phyloP scores from a whole-genome alignment of 2,797 vertebrate species.

The Acipenser transmontanus region DNA sequence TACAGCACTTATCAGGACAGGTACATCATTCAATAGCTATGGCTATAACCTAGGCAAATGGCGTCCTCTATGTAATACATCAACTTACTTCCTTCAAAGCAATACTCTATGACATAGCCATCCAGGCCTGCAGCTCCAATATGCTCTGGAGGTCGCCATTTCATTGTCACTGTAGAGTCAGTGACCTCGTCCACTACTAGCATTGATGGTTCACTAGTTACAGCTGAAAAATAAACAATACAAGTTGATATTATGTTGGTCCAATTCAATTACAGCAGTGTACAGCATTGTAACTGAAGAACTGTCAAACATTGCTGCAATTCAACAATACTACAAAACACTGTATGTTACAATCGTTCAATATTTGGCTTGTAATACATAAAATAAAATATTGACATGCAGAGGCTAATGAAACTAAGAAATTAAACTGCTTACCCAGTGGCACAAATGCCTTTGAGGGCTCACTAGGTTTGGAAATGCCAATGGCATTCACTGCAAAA shows the following conservation, averaged over 20 bases:
- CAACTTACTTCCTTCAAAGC: conserved; percentile 88
- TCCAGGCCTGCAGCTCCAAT: conserved; percentile 94
- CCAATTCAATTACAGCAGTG: not conserved
- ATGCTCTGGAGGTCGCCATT: conserved; percentile 94
- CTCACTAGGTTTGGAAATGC: conserved; percentile 89
- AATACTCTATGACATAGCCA: conserved; percentile 91
- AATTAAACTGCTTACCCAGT: conserved; percentile 71
- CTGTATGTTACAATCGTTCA: too few species aligned
- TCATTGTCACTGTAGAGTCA: conserved; percentile 83
- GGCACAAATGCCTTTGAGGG: conserved; percentile 92
- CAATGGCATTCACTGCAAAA: conserved; percentile 90
- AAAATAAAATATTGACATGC: too few species aligned
- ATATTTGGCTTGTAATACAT: too few species aligned
- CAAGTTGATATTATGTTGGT: conserved; percentile 7
- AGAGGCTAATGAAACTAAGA: too few species aligned
- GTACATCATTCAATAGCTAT: too few species aligned
- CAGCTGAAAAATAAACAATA: conserved; percentile 57
- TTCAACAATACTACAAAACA: too few species aligned
- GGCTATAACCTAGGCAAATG: too few species aligned
- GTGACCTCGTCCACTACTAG: conserved; percentile 87
- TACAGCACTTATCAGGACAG: too few species aligned
- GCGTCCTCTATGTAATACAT: too few species aligned
- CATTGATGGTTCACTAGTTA: conserved; percentile 92
- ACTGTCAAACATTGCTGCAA: not conserved
- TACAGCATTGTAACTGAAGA: not conserved